Conservation (phyloP, 1,140 invertebrate genomes). For the Trachymyrmex septentrionalis region DNA sequence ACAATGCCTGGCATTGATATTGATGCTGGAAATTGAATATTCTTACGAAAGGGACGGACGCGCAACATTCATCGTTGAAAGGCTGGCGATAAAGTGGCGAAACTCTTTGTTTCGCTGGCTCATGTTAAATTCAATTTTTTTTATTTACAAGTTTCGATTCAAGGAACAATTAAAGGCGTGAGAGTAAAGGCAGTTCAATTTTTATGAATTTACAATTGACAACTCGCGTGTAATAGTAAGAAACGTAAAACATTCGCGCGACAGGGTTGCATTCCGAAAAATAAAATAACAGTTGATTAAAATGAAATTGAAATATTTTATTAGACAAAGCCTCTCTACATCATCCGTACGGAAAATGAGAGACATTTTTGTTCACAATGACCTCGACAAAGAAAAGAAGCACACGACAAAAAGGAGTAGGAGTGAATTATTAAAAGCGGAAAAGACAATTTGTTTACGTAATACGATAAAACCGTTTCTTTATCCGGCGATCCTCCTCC, state of each 20-base stretch:
- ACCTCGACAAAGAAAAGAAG: neutral
- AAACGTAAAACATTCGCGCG: neutral
- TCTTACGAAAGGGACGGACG: slow-evolving; percentile 36
- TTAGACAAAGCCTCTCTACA: neutral
- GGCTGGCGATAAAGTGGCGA: slow-evolving; percentile 36
- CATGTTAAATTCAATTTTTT: slow-evolving; percentile 19
- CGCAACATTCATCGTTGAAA: slow-evolving; percentile 39
- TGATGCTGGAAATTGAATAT: slow-evolving; percentile 60
- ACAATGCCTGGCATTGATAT: slow-evolving; percentile 62
- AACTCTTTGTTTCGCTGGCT: slow-evolving; percentile 4
- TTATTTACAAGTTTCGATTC: slow-evolving; percentile 2
- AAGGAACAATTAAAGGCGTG: neutral
- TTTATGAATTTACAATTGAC: neutral
- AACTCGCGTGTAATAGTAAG: neutral
- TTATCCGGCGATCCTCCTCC: slow-evolving; percentile 1
- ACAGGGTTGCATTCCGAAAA: neutral
- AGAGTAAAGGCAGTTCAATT: neutral
- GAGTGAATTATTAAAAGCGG: neutral
- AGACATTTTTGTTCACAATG: neutral
- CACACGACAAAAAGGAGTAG: neutral
- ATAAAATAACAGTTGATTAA: neutral
- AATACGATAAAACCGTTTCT: slow-evolving; percentile 43
- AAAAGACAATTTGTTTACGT: slow-evolving; percentile 51
- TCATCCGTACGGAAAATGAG: neutral
- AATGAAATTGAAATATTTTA: too few relatives aligned